Conservation (phyloP, 1,140 invertebrate species). For the Atta texana region DNA sequence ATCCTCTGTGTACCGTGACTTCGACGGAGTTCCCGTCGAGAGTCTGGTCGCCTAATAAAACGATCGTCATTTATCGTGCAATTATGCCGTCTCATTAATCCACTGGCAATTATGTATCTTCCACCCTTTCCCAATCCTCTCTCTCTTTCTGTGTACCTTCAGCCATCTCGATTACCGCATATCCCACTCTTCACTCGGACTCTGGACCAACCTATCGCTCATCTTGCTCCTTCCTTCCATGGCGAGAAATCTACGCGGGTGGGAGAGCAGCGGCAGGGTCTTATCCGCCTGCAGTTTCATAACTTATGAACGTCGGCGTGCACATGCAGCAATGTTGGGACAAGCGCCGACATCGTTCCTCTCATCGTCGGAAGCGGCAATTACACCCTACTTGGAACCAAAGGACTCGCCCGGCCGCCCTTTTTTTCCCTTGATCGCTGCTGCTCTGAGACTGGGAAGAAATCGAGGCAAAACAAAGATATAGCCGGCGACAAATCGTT, state of each 20-base stretch:
- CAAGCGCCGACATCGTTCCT: constrained; percentile 55
- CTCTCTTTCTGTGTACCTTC: background rate
- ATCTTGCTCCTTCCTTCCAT: constrained; percentile 49
- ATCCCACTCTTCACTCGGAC: constrained; percentile 56
- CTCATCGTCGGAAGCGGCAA: constrained; percentile 70
- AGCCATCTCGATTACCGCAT: constrained; percentile 18
- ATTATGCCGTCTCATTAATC: constrained; percentile 87
- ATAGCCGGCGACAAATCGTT: constrained; percentile 5
- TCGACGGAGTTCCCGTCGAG: constrained; percentile 53
- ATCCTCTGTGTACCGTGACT: constrained; percentile 60
- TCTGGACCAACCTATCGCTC: constrained; percentile 54
- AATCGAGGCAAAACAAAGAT: constrained; percentile 4
- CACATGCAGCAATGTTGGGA: constrained; percentile 81
- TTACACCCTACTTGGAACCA: constrained; percentile 77
- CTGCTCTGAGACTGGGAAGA: constrained; percentile 48
- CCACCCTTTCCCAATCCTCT: constrained; percentile 22
- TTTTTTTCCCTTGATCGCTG: constrained; percentile 25
- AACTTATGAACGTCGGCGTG: constrained; percentile 82
- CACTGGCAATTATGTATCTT: constrained; percentile 81
- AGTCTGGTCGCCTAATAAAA: constrained; percentile 81
- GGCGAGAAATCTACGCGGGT: constrained; percentile 42
- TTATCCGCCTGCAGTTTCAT: constrained; percentile 77
- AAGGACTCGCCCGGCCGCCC: constrained; percentile 42
- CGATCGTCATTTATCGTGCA: constrained; percentile 85
- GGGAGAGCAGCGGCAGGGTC: constrained; percentile 57